These are phyloP conservation scores for Drosophila rubida DNA, from an alignment of 2,888 invertebrate species.

Conservation along the genomic window DNA sequence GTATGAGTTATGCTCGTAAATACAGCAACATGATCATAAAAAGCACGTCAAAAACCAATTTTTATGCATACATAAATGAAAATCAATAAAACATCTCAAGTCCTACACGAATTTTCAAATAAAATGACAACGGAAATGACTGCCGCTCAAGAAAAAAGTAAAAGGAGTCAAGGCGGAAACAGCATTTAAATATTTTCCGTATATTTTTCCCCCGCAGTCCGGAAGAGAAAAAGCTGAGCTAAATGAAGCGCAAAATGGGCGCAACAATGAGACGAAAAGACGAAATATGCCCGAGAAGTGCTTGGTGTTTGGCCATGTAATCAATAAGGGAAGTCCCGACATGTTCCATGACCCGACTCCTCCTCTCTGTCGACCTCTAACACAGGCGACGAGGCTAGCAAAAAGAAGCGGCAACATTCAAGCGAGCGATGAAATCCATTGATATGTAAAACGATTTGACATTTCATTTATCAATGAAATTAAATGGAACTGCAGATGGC, in stretches of 20 bases:
- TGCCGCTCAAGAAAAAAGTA: not conserved
- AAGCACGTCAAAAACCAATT: conserved; percentile 73
- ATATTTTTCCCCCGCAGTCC: not conserved
- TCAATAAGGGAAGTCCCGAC: conserved; percentile 56
- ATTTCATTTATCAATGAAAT: conserved; percentile 78
- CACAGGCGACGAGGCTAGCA: not conserved
- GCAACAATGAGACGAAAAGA: conserved; percentile 55
- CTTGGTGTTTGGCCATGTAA: conserved; percentile 56
- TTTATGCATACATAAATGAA: conserved; percentile 73
- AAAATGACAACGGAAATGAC: conserved; percentile 38
- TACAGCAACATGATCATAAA: conserved; percentile 64
- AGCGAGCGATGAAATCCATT: conserved; percentile 59
- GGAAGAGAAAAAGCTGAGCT: conserved; percentile 35
- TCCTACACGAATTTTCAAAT: conserved; percentile 42
- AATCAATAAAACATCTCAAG: conserved; percentile 72
- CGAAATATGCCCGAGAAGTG: conserved; percentile 49
- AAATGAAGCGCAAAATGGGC: conserved; percentile 74
- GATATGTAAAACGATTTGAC: conserved; percentile 76
- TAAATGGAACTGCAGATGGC: conserved; percentile 52
- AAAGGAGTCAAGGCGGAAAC: conserved; percentile 53
- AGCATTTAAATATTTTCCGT: conserved; percentile 68
- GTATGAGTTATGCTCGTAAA: conserved; percentile 50
- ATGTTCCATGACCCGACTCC: conserved; percentile 4
- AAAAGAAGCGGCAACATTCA: conserved; percentile 48
- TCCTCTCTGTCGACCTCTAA: not conserved